Conservation (phyloP, 2,113 vertebrate genomes). For the Cyprinodon brontotheroides region DNA sequence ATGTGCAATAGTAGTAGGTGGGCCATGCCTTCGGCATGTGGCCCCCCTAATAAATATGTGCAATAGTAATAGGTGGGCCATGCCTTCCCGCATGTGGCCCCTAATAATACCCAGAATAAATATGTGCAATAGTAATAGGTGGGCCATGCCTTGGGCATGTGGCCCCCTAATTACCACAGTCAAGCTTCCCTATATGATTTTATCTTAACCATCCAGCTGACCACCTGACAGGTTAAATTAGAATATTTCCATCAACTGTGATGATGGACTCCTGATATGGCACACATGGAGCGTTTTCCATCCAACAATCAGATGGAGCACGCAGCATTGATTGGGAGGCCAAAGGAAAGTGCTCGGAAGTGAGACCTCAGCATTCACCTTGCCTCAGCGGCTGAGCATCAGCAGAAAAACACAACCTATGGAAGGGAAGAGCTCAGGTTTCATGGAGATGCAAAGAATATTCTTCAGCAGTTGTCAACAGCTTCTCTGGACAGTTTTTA, state of each 20-base stretch:
- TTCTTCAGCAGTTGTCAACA: conserved; percentile 30
- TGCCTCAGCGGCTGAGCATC: conserved; percentile 56
- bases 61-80: no score
- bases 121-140: no score
- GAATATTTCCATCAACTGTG: conserved; percentile 26
- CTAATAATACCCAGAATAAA: no score
- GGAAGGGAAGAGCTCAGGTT: conserved; percentile 52
- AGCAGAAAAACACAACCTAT: conserved; percentile 57
- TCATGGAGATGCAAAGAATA: conserved; percentile 43
- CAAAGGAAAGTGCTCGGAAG: conserved; percentile 47
- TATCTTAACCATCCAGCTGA: conserved; percentile 28
- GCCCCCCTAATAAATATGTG: no score
- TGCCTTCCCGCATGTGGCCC: no score
- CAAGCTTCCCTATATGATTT: background rate
- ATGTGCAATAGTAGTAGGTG: no score
- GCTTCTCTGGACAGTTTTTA: conserved; percentile 16
- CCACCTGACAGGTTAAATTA: conserved; percentile 26
- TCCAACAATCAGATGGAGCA: conserved; percentile 31
- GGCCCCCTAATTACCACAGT: background rate
- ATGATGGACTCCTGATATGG: conserved; percentile 37
- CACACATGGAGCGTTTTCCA: conserved; percentile 7
- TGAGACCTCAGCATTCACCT: conserved; percentile 61
- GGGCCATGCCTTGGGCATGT: no score
- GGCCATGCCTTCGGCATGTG: no score
- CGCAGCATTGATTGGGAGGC: conserved; percentile 57